A percentile compares a stretch with the other conserved stretches of the same genome.
phyloP scores from a whole-genome alignment of 2,797 vertebrate genomes.

The Hemitrygon akajei region DNA sequence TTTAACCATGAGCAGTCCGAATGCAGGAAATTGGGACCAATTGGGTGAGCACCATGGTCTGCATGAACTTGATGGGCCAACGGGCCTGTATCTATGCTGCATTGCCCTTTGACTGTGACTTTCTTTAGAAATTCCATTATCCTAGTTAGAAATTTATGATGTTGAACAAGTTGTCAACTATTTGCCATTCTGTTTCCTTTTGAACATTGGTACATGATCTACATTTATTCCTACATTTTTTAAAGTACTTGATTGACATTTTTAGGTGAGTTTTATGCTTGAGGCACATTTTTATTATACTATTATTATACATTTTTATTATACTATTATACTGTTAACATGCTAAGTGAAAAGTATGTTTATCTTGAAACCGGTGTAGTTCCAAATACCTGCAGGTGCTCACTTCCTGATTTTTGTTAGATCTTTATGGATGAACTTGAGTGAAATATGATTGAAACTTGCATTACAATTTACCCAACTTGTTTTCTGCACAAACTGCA shows the following conservation, averaged over 20 bases:
- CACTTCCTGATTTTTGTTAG: neutral
- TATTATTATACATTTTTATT: neutral
- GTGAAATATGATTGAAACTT: neutral
- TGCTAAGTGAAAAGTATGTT: neutral
- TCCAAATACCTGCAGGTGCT: neutral
- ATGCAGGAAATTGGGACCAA: too few species aligned
- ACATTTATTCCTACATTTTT: neutral
- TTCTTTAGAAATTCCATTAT: neutral
- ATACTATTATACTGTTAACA: neutral
- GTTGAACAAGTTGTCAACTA: neutral
- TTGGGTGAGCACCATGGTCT: too few species aligned
- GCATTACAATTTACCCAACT: neutral
- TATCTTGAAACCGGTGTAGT: neutral
- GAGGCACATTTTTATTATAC: neutral
- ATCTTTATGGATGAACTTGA: neutral
- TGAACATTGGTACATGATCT: neutral
- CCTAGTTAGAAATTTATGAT: neutral
- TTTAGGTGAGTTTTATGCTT: neutral
- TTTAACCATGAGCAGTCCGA: too few species aligned
- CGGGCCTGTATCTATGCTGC: too few species aligned
- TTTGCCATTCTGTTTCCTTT: neutral
- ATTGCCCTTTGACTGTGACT: neutral
- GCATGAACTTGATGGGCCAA: too few species aligned
- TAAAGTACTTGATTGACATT: neutral
- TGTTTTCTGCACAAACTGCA: neutral